Evolutionary conservation across 2,888 invertebrate species (phyloP).

Genomic region (Crioceris asparagi): DNA sequence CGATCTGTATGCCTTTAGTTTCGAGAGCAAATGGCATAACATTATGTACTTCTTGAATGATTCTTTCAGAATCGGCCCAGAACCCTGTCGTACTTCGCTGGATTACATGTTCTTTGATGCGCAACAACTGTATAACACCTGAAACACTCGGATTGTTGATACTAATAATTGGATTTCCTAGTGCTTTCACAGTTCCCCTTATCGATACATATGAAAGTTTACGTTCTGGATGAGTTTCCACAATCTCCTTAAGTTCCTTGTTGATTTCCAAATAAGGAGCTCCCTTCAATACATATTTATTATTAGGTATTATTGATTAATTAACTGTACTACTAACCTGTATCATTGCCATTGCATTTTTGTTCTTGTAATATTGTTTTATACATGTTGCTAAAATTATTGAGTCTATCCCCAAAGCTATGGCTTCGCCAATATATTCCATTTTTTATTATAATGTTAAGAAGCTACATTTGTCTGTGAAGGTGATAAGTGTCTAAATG

Average conservation of each 20-base stretch:
- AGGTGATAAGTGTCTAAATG: no score
- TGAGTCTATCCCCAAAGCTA: constrained; percentile 64
- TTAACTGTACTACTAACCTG: constrained; percentile 44
- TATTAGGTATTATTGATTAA: not conserved
- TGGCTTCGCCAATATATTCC: constrained; percentile 68
- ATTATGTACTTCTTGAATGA: constrained; percentile 68
- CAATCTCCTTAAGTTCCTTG: constrained; percentile 48
- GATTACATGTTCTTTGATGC: constrained; percentile 72
- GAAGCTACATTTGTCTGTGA: no score
- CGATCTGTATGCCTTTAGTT: constrained; percentile 51
- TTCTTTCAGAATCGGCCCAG: constrained; percentile 73
- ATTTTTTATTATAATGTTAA: no score
- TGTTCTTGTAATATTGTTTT: constrained; percentile 64
- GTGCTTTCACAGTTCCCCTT: constrained; percentile 62
- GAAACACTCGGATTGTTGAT: constrained; percentile 60
- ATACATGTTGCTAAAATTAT: constrained; percentile 63
- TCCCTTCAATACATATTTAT: constrained; percentile 39
- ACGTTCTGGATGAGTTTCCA: constrained; percentile 51
- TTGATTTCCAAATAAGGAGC: constrained; percentile 62
- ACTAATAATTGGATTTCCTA: constrained; percentile 66
- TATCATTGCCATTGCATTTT: constrained; percentile 56
- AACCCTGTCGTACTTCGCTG: constrained; percentile 77
- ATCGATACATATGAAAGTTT: constrained; percentile 66
- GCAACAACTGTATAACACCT: constrained; percentile 70
- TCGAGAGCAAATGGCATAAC: constrained; percentile 69